Conservation (phyloP, 2,113 vertebrate species). For the Rostratula benghalensis region DNA sequence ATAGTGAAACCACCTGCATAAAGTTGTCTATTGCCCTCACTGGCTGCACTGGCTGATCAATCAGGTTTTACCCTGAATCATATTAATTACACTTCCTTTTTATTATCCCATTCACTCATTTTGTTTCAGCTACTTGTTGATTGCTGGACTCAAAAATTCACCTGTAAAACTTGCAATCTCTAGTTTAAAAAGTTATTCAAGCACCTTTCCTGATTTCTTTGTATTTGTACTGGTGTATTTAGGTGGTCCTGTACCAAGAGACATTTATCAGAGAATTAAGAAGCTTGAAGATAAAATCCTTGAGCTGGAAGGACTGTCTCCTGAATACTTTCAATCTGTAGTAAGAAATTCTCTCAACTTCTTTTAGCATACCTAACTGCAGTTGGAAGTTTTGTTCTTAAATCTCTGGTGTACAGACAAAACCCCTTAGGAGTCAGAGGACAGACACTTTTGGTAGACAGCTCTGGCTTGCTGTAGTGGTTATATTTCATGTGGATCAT, state of each 20-base stretch:
- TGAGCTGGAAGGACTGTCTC: conserved; percentile 96
- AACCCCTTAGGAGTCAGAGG: background rate
- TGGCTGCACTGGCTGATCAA: background rate
- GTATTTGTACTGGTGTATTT: background rate
- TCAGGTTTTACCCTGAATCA: background rate
- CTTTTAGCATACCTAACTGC: background rate
- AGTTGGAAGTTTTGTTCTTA: background rate
- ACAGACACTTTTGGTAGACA: background rate
- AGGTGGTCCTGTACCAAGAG: conserved; percentile 92
- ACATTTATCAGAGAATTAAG: conserved; percentile 95
- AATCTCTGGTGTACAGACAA: background rate
- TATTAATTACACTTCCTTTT: background rate
- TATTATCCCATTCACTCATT: background rate
- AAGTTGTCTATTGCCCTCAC: background rate
- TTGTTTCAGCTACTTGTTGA: background rate
- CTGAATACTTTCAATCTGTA: conserved; percentile 94
- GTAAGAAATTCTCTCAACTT: conserved; percentile 79
- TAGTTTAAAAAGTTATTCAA: background rate
- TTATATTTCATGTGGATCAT: background rate
- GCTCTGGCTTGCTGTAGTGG: background rate
- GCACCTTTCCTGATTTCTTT: background rate
- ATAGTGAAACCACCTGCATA: background rate
- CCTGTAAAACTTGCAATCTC: background rate
- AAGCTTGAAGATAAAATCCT: conserved; percentile 96
- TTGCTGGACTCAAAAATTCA: background rate